Evolutionary conservation across 2,113 vertebrate species (phyloP).

Genomic region (Gavialis gangeticus): DNA sequence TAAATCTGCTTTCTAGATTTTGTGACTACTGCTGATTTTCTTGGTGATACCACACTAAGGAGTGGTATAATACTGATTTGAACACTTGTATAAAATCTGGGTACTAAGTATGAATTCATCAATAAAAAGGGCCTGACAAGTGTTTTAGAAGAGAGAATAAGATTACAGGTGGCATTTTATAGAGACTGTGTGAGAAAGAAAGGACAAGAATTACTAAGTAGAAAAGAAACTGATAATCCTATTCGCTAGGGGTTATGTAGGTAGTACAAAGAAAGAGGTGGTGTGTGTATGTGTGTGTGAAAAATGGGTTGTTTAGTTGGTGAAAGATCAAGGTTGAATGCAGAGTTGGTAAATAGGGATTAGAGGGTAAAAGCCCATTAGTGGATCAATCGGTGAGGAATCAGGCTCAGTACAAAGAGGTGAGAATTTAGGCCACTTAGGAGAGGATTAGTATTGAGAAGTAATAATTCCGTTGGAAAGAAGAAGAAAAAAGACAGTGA

Average conservation of each 20-base stretch:
- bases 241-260: background rate
- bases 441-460: conserved; percentile 56
- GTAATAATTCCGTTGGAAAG: conserved; percentile 50
- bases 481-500: conserved; percentile 1
- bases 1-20: background rate
- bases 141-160: conserved; percentile 38
- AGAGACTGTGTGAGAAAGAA: conserved; percentile 18
- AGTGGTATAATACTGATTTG: background rate
- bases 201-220: conserved; percentile 30
- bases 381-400: conserved; percentile 45
- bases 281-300: background rate
- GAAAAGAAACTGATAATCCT: conserved; percentile 44
- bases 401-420: conserved; percentile 44
- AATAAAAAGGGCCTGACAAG: background rate
- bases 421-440: conserved; percentile 52
- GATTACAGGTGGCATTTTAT: conserved; percentile 43
- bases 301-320: background rate
- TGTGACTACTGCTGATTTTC: conserved; percentile 39
- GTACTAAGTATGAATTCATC: conserved; percentile 54
- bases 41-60: conserved; percentile 21
- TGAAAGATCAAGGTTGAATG: background rate
- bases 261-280: conserved; percentile 4
- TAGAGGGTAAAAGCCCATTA: conserved; percentile 45
- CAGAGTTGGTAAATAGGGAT: conserved; percentile 1
- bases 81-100: background rate